phyloP scores from a whole-genome alignment of 2,888 invertebrate species.

The Digitonthophagus gazella region DNA sequence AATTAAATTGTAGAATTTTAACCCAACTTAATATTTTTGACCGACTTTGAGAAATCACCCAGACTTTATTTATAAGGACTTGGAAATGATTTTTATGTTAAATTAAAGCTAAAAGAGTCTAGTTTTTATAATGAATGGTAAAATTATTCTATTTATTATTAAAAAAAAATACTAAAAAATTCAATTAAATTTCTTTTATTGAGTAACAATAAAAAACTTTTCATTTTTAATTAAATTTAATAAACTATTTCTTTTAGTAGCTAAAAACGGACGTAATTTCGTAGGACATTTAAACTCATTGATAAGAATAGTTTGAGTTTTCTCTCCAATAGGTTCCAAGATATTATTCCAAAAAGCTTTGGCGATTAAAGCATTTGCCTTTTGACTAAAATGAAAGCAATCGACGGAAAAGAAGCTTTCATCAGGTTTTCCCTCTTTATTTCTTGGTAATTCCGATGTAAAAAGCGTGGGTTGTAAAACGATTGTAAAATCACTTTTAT shows the following conservation, averaged over 20 bases:
- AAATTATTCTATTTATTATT: too few relatives aligned
- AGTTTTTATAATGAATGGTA: too few relatives aligned
- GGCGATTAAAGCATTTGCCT: slow-evolving; percentile 57
- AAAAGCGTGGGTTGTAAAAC: slow-evolving; percentile 55
- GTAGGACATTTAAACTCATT: slow-evolving; percentile 53
- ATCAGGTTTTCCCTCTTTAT: slow-evolving; percentile 51
- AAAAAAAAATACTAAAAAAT: too few relatives aligned
- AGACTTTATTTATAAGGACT: too few relatives aligned
- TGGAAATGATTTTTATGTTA: too few relatives aligned
- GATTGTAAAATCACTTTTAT: slow-evolving; percentile 58
- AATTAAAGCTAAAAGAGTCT: too few relatives aligned
- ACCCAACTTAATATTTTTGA: too few relatives aligned
- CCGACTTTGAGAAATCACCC: too few relatives aligned
- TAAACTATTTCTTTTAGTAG: slow-evolving; percentile 43
- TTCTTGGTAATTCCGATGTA: slow-evolving; percentile 50
- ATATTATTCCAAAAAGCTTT: slow-evolving; percentile 64
- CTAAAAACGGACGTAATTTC: slow-evolving; percentile 51
- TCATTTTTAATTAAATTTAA: background rate
- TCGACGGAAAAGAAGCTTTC: slow-evolving; percentile 57
- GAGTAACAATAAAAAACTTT: too few relatives aligned
- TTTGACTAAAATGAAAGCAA: slow-evolving; percentile 66
- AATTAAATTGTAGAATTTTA: too few relatives aligned
- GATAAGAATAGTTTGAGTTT: background rate
- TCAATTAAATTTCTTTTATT: too few relatives aligned
- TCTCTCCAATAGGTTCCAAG: slow-evolving; percentile 53